Base-by-base conservation (phyloP, 2,888 invertebrate species). In the Lasioglossum morio region DNA sequence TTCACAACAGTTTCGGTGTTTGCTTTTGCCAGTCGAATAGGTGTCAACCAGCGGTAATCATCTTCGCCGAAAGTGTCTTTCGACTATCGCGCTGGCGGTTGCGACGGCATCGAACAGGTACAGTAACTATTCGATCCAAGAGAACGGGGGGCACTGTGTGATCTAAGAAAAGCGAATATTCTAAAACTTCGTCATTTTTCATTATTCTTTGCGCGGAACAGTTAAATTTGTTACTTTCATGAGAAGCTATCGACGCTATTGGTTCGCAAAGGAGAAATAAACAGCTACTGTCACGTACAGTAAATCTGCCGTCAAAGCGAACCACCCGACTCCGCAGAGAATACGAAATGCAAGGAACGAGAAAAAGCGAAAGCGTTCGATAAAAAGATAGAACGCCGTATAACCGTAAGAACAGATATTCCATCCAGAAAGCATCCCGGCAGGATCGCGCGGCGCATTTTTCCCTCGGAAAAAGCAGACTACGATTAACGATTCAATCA, bases 401-500 rank as follows among this genome's bases (percentile, higher is more conserved):
- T 60, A 60, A 60, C 60, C 60, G 12, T 12, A 60, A 27, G 60
- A 60, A 27, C 60, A 60, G 27, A 27, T 14, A 60, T 27, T 14
- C 27, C 14, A 60, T 27, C 60, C 16, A 14, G 63, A 30, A 63
- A 63, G 30, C 63, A 63, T 63, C 63, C 5, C 16, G 63, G 2
- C 30, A 1, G 30, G 30, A 63, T 30, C 63, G 14, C 8, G 30
- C 2, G 2, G 30, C 30, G 0, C 2, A 30, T 16, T 63, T 30
- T 63, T 63, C 16, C 30, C 16, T 2, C 27, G 27, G 16, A 63
- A 63, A 63, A 63, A 30, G 14, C 63, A 63, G 30, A 63, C 16
- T 19, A 23, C 66, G 34, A 37, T 69, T 69, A 69, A 69, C 66
- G 34, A 37, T 69, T 37, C 66, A 12, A 69, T 63, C 63, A 63